These are phyloP conservation scores for Glomeris maerens DNA, from an alignment of 1,140 invertebrate genomes.

Conservation along the genomic window DNA sequence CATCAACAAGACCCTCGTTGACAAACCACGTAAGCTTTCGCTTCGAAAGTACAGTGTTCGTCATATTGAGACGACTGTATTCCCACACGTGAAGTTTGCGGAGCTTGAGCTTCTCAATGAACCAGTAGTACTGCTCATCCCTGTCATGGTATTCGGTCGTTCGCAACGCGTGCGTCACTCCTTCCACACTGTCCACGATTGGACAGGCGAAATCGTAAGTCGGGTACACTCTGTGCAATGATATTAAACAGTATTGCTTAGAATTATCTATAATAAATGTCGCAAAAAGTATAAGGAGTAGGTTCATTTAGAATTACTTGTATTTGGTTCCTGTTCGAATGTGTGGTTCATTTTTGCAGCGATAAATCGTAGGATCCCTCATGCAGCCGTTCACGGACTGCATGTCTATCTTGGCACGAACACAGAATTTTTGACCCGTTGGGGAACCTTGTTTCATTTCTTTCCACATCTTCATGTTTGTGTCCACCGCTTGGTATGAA, in stretches of 20 bases:
- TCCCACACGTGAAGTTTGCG: slow-evolving; percentile 89
- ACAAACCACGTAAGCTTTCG: slow-evolving; percentile 97
- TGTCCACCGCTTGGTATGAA: slow-evolving; percentile 48
- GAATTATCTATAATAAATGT: neutral
- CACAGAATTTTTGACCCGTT: slow-evolving; percentile 72
- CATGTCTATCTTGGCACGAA: slow-evolving; percentile 97
- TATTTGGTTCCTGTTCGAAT: slow-evolving; percentile 86
- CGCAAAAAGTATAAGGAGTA: neutral
- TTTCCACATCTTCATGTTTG: slow-evolving; percentile 81
- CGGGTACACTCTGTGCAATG: slow-evolving; percentile 74
- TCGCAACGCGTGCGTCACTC: slow-evolving; percentile 89
- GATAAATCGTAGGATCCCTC: slow-evolving; percentile 97
- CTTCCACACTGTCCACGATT: slow-evolving; percentile 93
- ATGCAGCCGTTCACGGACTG: slow-evolving; percentile 88
- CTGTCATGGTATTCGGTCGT: slow-evolving; percentile 98
- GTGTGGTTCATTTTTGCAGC: slow-evolving; percentile 93
- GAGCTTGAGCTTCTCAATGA: slow-evolving; percentile 69
- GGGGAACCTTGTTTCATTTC: slow-evolving; percentile 82
- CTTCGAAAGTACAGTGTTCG: slow-evolving; percentile 94
- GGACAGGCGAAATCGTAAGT: slow-evolving; percentile 99
- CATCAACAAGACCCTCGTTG: slow-evolving; percentile 78
- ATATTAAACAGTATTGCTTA: slow-evolving; percentile 13
- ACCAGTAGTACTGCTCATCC: slow-evolving; percentile 96
- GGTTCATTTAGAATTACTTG: slow-evolving; percentile 51
- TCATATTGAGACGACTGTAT: slow-evolving; percentile 91